Evolutionary conservation across 2,888 invertebrate genomes (phyloP).

Genomic region (Priocnemis perturbator): DNA sequence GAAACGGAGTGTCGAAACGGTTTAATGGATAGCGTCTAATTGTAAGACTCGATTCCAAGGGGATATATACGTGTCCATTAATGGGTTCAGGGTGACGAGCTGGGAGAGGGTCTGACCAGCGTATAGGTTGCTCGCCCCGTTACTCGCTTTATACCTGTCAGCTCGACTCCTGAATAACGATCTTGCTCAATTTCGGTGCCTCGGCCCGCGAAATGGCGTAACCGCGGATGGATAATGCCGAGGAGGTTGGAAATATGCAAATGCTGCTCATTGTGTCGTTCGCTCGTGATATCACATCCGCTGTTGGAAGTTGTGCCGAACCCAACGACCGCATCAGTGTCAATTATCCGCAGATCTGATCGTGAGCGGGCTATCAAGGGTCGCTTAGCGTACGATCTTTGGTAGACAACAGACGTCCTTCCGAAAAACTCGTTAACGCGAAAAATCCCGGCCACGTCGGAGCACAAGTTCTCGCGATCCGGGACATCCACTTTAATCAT

Average conservation of each 20-base stretch:
- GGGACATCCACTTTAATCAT: no score
- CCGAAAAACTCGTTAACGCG: no score
- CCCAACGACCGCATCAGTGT: constrained; percentile 39
- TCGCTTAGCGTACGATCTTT: neutral
- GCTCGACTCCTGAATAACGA: constrained; percentile 56
- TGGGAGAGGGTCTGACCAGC: constrained; percentile 26
- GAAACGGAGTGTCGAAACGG: neutral
- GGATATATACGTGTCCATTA: constrained; percentile 30
- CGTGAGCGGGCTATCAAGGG: constrained; percentile 6
- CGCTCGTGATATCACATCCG: constrained; percentile 13
- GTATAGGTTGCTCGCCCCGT: constrained; percentile 26
- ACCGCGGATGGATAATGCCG: constrained; percentile 56
- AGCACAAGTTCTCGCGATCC: no score
- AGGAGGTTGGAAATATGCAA: constrained; percentile 54
- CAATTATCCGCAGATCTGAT: constrained; percentile 39
- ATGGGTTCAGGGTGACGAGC: constrained; percentile 31
- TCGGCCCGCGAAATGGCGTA: constrained; percentile 51
- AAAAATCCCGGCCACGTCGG: no score
- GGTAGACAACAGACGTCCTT: no score
- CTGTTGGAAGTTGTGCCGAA: constrained; percentile 19
- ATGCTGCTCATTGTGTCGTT: constrained; percentile 53
- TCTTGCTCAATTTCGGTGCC: constrained; percentile 49
- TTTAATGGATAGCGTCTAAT: constrained; percentile 28
- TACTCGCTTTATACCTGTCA: constrained; percentile 38
- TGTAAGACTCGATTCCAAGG: constrained; percentile 17